Base-by-base conservation (phyloP, 35 echinoderm and acorn worm genomes). In the Holothuria glaberrima region DNA sequence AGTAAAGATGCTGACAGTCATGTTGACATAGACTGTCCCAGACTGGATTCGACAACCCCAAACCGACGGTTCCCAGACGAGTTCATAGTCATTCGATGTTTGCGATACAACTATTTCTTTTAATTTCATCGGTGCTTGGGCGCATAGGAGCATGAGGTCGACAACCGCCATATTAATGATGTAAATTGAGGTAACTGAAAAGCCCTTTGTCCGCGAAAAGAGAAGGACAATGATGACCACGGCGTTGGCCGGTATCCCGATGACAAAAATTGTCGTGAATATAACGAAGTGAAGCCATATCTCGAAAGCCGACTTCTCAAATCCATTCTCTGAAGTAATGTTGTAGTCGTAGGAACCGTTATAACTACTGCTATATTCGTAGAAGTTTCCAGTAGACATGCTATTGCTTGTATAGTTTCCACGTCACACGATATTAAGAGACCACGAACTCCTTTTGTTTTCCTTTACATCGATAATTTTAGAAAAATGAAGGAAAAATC, bases 161-260 rank as follows among this genome's bases (percentile, higher is more conserved):
- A 84, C 80, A 30, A 60, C 21, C 12, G 80, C 80, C 80, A 84
- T 84, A 25, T 84, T 84, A 13, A 84, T 59, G n/a, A 84, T 84
- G 33, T 84, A 84, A 14, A 84, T 84, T 0, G 80, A 84, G 2
- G 80, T 84, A 5, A 84, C 80, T 0, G 80, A 61, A 38, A 84
- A 84, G 14, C 80, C 80, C 28, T 84, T 84, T 30, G 80, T 84
- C 29, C 80, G 54, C 25, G 80, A 84, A 25, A 84, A 84, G 2
- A 84, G 30, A 13, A 84, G 80, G n/a, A 84, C 80, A 9, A 84
- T 84, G 21, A 84, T 84, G 16, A 84, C 80, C 0, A 84, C 33
- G 20, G 80, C 80, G 21, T 84, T 84, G 46, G 80, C 80, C 14
- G 80, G 80, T 27, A 84, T 84, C 19, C 80, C 80, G 19, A 84